These are phyloP conservation scores for Petaurus breviceps DNA, from an alignment of 2,113 vertebrate species.

Conservation along the genomic window DNA sequence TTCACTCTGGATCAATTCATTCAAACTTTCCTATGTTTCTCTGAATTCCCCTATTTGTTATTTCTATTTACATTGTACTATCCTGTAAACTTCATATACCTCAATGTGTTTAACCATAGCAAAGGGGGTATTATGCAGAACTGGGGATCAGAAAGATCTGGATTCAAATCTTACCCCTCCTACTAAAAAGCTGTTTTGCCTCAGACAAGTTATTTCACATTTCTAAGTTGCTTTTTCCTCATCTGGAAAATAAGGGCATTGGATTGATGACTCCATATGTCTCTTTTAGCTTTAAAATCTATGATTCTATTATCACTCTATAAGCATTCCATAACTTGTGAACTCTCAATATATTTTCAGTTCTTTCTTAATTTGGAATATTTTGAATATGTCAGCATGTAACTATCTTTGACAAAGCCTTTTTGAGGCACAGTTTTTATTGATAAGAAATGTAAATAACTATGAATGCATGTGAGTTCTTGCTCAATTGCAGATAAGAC, in stretches of 20 bases:
- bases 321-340: not conserved
- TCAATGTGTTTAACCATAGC: not conserved
- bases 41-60: too few species aligned
- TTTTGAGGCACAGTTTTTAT: not conserved
- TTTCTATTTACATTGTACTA: too few species aligned
- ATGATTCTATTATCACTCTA: not conserved
- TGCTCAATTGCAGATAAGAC: not conserved
- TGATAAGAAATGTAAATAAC: not conserved
- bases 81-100: too few species aligned
- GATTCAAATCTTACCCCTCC: not conserved
- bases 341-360: not conserved
- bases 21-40: too few species aligned
- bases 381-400: constrained; percentile 2
- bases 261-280: not conserved
- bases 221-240: not conserved
- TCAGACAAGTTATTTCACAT: not conserved
- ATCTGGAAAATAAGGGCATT: not conserved
- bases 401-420: constrained; percentile 11
- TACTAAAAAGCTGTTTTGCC: not conserved
- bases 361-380: not conserved
- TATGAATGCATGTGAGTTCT: not conserved
- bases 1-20: too few species aligned
- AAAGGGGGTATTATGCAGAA: not conserved
- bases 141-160: not conserved
- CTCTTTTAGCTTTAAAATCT: not conserved